Evolutionary conservation across 2,113 vertebrate species (phyloP), one percentile per base, ranked within the genome.

Genomic region (Geothlypis trichas): DNA sequence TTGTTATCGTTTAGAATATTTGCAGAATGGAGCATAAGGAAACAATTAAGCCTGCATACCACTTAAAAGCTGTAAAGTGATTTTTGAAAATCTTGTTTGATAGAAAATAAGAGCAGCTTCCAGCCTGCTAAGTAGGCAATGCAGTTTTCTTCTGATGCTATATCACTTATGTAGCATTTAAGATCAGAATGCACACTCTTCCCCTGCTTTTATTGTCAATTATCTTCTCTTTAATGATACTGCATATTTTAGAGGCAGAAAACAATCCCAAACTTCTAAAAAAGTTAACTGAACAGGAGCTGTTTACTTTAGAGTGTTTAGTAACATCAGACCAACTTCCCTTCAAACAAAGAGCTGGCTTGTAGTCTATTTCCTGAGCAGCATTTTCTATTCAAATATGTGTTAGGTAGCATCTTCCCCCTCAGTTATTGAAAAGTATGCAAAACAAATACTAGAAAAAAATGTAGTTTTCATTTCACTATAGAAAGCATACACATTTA

Each of bases 11-110:
- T 96, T 51, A 37, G 57, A 65, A 4, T 66, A 47, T 86, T 86
- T 87, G 84, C 47, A 73, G 79, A 96, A 89, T 17, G 54, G 39
- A 84, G 21, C 87, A 94, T 89, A 94, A 89, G 69, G 93, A 94
- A 91, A 87, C 79, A 91, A 92, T 89, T 91, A 96, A 89, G 84
- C 47, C 54, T 95, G 39, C 42, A 42, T 47, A 41, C 5, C 19
- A 10, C 68, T 80, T 90, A 39, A 42, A 88, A 66, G 10, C 21
- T 47, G 39, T 67, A 77, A 81, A 86, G 4, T 65, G 46, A 66
- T 61, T 87, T 89, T 80, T 90, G 0, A 37, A 89, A 87, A 63
- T 47, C 84, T 85, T 91, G 52, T 90, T 85, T 80, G 84, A 79
- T 66, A 52, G 82, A 86, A 85, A 93, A 90, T 55, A 93, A 73